phyloP scores from a whole-genome alignment of 2,113 vertebrate genomes.

The Conger conger region DNA sequence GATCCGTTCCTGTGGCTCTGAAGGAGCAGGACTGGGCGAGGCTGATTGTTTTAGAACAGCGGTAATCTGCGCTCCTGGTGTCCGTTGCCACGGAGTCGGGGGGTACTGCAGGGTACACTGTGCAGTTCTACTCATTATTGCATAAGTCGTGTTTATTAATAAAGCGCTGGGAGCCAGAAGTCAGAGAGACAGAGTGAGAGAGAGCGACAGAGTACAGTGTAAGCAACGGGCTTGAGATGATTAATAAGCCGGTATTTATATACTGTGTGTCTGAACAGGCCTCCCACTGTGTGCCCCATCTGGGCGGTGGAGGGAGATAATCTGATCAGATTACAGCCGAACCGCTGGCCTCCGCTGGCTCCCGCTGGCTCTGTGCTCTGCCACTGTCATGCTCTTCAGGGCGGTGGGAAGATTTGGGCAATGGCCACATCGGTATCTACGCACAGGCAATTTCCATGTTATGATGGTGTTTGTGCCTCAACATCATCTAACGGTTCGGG shows the following conservation, averaged over 20 bases:
- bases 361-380: neutral
- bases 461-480: neutral
- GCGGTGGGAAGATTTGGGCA: neutral
- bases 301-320: neutral
- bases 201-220: neutral
- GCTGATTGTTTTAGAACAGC: neutral
- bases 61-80: neutral
- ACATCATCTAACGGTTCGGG: neutral
- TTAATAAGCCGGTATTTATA: conserved; percentile 18
- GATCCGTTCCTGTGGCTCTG: no score
- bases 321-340: conserved; percentile 19
- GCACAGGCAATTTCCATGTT: neutral
- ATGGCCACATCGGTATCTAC: neutral
- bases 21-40: no score
- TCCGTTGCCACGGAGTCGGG: neutral
- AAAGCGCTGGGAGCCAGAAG: neutral
- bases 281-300: conserved; percentile 20
- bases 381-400: neutral
- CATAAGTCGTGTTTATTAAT: neutral
- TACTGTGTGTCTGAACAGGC: conserved; percentile 11
- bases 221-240: conserved; percentile 6
- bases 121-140: neutral
- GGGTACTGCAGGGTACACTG: neutral
- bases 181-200: neutral
- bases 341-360: neutral